Conservation (phyloP, 2,113 vertebrate species). For the Zosterops lateralis region DNA sequence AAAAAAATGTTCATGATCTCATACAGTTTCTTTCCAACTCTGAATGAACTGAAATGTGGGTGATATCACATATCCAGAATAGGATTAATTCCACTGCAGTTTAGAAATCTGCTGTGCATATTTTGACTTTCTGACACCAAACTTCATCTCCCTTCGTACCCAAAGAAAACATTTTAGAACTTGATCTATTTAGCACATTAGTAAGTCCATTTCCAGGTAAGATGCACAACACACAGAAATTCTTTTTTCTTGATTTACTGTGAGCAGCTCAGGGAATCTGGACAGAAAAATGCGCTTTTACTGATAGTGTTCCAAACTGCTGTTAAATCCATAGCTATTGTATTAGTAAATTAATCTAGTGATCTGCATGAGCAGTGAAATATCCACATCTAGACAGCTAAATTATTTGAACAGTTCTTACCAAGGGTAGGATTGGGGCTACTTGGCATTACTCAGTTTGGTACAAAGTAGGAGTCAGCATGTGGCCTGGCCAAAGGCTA, state of each 20-base stretch:
- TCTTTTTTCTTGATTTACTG: background rate
- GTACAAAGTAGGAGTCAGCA: background rate
- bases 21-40: background rate
- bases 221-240: background rate
- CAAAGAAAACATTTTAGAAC: background rate
- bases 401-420: background rate
- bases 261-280: background rate
- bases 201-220: background rate
- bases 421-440: background rate
- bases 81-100: background rate
- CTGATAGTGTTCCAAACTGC: background rate
- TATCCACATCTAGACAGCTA: background rate
- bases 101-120: background rate
- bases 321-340: background rate
- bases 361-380: background rate
- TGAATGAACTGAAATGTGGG: background rate
- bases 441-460: background rate
- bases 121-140: background rate
- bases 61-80: background rate
- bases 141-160: background rate
- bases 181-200: background rate
- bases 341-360: background rate
- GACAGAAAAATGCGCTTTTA: background rate
- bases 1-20: background rate
- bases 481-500: rapidly evolving